Evolutionary conservation across 2,888 invertebrate species (phyloP).

Genomic region (Antheraea yamamai): DNA sequence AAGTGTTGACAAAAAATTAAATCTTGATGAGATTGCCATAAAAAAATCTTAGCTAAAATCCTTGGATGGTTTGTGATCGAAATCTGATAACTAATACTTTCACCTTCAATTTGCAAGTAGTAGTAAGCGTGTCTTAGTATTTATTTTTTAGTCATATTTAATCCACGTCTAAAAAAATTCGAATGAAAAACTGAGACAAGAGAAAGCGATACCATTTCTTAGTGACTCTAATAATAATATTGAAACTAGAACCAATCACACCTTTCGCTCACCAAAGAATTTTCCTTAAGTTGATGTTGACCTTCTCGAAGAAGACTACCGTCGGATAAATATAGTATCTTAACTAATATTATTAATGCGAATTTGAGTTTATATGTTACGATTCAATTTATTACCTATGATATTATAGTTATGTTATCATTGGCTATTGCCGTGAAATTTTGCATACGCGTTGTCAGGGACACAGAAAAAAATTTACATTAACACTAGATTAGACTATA

Average conservation of each 20-base stretch:
- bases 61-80: neutral
- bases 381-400: too few relatives aligned
- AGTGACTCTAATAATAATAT: neutral
- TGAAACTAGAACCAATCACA: neutral
- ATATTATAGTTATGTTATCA: too few relatives aligned
- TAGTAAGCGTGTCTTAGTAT: neutral
- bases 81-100: neutral
- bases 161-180: neutral
- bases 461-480: too few relatives aligned
- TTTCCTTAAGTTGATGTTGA: too few relatives aligned
- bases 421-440: too few relatives aligned
- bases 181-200: neutral
- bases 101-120: neutral
- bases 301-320: too few relatives aligned
- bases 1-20: neutral
- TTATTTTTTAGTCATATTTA: neutral
- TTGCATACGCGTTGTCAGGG: too few relatives aligned
- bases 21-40: neutral
- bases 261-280: neutral
- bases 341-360: too few relatives aligned
- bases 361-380: too few relatives aligned
- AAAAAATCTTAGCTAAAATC: neutral
- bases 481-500: too few relatives aligned
- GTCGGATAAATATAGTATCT: too few relatives aligned
- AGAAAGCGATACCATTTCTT: neutral